A percentile compares a stretch with the other conserved stretches of the same genome.
phyloP scores from a whole-genome alignment of 2,797 vertebrate genomes.

The Chiloscyllium punctatum region DNA sequence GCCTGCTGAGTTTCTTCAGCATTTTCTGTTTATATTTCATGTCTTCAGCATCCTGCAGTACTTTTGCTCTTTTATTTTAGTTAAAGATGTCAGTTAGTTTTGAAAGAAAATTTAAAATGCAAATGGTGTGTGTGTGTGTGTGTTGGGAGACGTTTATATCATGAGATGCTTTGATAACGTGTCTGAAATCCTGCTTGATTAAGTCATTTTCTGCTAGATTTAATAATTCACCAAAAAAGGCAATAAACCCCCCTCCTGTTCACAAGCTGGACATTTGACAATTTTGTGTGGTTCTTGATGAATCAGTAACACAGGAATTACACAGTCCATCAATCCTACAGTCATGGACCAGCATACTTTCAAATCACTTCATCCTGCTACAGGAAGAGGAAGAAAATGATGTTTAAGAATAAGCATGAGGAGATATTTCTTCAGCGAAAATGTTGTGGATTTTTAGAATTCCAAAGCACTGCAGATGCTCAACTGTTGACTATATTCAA shows the following conservation, averaged over 20 bases:
- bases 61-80: too few species aligned
- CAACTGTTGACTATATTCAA: background rate
- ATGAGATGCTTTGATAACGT: background rate
- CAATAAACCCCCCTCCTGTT: background rate
- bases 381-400: background rate
- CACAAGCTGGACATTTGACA: background rate
- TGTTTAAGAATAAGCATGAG: background rate
- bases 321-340: background rate
- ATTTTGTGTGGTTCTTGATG: background rate
- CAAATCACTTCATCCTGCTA: background rate
- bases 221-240: slow-evolving; percentile 10
- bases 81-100: too few species aligned
- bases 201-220: slow-evolving; percentile 1
- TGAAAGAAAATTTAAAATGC: background rate
- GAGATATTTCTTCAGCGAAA: background rate
- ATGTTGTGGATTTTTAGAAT: background rate
- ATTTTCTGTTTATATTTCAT: too few species aligned
- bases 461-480: background rate
- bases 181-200: background rate
- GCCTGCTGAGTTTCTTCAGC: too few species aligned
- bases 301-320: background rate
- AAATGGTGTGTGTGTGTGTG: background rate
- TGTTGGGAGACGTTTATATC: too few species aligned
- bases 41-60: too few species aligned
- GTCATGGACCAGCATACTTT: background rate